phyloP scores from a whole-genome alignment of 2,888 invertebrate genomes.

The Caenorhabditis sp. region DNA sequence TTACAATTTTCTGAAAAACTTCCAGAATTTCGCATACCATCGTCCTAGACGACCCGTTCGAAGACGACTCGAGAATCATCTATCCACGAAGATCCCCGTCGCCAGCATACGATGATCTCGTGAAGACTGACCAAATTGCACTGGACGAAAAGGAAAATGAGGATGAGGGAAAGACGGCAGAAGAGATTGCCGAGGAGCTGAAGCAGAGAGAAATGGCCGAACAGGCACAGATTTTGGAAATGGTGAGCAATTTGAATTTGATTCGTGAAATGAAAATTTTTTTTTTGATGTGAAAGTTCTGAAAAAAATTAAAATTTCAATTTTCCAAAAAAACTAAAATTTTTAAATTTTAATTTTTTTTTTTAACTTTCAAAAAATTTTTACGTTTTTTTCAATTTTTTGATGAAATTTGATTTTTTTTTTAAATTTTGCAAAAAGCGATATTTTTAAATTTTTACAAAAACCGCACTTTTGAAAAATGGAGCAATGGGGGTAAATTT shows the following conservation, averaged over 20 bases:
- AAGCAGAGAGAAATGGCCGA: constrained; percentile 96
- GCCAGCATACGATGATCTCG: constrained; percentile 88
- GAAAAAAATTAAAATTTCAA: not conserved
- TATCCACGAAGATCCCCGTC: constrained; percentile 93
- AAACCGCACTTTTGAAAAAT: no score
- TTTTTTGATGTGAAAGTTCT: no score
- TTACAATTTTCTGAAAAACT: not conserved
- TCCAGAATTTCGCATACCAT: constrained; percentile 95
- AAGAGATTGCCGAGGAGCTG: constrained; percentile 92
- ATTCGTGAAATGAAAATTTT: no score
- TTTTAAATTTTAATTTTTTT: no score
- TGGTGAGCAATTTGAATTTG: no score
- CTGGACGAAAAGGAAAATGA: constrained; percentile 80
- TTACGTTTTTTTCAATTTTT: no score
- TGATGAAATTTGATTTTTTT: no score
- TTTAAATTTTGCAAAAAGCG: no score
- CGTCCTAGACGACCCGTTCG: constrained; percentile 95
- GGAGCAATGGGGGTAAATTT: no score
- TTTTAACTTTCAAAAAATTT: no score
- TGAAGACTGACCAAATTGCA: constrained; percentile 77
- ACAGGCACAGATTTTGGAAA: constrained; percentile 96
- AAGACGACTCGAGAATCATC: constrained; percentile 90
- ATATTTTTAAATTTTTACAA: no score
- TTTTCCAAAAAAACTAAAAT: no score
- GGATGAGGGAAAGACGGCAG: constrained; percentile 91